A percentile compares a stretch with the other conserved stretches of the same genome.
Evolutionary conservation across 2,113 vertebrate genomes (phyloP).

Genomic region (Otus sunia): DNA sequence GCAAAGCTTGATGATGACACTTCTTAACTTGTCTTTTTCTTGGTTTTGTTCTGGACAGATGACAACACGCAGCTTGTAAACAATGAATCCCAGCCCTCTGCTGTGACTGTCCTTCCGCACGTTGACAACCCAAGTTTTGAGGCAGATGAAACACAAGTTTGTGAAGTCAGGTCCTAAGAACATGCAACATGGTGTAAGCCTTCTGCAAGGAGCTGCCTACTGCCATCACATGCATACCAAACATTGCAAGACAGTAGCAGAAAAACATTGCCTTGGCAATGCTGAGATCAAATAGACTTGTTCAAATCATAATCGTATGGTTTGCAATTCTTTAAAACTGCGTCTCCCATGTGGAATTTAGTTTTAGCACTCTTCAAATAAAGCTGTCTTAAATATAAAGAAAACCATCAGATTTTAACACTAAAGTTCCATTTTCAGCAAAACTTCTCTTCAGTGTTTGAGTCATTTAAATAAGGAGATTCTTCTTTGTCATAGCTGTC

Average conservation of each 20-base stretch:
- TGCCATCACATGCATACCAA: conserved; percentile 4
- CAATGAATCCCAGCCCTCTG: conserved; percentile 62
- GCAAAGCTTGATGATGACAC: neutral
- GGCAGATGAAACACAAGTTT: conserved; percentile 72
- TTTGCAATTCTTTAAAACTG: conserved; percentile 65
- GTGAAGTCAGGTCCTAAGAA: conserved; percentile 66
- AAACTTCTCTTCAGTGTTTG: neutral
- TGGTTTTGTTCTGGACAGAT: conserved; percentile 54
- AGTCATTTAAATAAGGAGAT: neutral
- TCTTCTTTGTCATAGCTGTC: neutral
- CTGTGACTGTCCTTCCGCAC: conserved; percentile 68
- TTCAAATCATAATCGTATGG: conserved; percentile 52
- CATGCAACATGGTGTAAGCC: neutral
- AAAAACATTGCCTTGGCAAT: conserved; percentile 46
- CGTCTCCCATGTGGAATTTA: conserved; percentile 49
- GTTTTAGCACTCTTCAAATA: conserved; percentile 57
- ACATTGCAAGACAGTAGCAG: conserved; percentile 42
- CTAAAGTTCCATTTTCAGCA: neutral
- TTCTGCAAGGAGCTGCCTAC: conserved; percentile 64
- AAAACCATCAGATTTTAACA: neutral
- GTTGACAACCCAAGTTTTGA: conserved; percentile 89
- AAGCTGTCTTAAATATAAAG: conserved; percentile 26
- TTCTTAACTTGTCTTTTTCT: neutral
- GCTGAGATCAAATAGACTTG: conserved; percentile 48
- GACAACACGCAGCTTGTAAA: conserved; percentile 71